Percentiles rank a stretch among this genome's conserved stretches.
phyloP scores from a whole-genome alignment of 2,797 vertebrate genomes.

The Dendrocincla fuliginosa region DNA sequence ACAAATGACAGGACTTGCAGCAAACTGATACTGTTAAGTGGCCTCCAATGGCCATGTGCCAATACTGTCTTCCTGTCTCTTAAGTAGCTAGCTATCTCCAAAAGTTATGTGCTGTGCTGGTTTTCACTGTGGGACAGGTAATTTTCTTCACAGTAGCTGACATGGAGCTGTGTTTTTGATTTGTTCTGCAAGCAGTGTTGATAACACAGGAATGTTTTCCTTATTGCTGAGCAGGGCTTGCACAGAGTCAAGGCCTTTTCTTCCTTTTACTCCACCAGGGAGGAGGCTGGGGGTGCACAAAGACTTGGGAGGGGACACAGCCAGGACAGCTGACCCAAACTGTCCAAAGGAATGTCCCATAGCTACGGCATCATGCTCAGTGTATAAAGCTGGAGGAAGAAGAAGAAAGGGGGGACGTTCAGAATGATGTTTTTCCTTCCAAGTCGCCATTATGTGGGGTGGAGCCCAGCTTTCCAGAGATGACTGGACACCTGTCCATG shows the following conservation, averaged over 20 bases:
- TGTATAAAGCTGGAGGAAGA: not conserved
- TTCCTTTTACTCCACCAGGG: not conserved
- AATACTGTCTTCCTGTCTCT: not conserved
- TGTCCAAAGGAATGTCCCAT: not conserved
- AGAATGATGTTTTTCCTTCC: not conserved
- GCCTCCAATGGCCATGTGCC: not conserved
- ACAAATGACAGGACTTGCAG: not conserved
- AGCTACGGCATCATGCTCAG: not conserved
- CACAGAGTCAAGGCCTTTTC: not conserved
- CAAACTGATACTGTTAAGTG: slow-evolving; percentile 15
- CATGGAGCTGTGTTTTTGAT: not conserved
- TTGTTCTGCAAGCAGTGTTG: not conserved
- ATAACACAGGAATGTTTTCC: not conserved
- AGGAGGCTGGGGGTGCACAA: not conserved
- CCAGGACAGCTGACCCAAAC: not conserved
- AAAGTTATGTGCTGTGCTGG: not conserved
- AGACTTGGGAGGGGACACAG: not conserved
- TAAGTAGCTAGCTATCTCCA: not conserved
- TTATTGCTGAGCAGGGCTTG: fast-evolving
- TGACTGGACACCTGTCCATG: not conserved
- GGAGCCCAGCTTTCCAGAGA: not conserved
- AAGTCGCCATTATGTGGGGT: no score
- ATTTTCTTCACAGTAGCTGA: not conserved
- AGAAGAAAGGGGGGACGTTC: not conserved
- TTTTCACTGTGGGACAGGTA: not conserved